Base-by-base conservation (phyloP, 2,797 vertebrate genomes). In the Masticophis lateralis region DNA sequence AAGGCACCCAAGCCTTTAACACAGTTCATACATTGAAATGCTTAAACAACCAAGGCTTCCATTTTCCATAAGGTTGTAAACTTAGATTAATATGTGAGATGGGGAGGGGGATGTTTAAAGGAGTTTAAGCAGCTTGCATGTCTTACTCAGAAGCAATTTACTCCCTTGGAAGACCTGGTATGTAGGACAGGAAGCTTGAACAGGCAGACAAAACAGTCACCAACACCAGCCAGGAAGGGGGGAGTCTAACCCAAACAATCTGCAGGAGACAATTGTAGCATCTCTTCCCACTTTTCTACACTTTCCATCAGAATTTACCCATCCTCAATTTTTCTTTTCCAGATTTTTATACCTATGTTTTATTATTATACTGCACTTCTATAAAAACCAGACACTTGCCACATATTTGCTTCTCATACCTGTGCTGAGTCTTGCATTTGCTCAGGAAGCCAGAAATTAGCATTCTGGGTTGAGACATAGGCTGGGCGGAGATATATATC, bases 171-270 rank as follows among this genome's bases (percentile, higher is more conserved):
- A 94, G 92, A 86, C 89, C 1, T 83, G 59, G 55, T 93, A 94
- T 90, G 88, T n/a, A 66, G 83, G 92, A 95, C 91, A 92, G 91
- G 92, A 94, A 79, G 92, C 94, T 92, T 92, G 92, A 91, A 92
- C 4, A 63, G 7, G 86, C 94, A 69, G 88, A 93, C 94, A 95
- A 96, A 97, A 97, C 95, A 94, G 92, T 96, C 90, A 86, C 37
- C 91, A 91, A 95, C 94, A 94, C 13, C 93, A 90, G 89, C 20
- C 93, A 90, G 88, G 43, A 66, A 91, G 87, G 53, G 61, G 0
- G 1, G 13, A 55, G 16, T 88, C 94, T 59, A 88, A 91, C 93
- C 93, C 92, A 95, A 96, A 96, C 59, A 92, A 63, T 28, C 92
- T 89, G 94, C 92, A 92, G 86, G 92, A 25, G 93, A 93, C 13